Evolutionary conservation across 64 coral and sea anemone genomes (phyloP), one percentile per base, ranked within the genome.

Genomic region (Catalaphyllia jardinei): DNA sequence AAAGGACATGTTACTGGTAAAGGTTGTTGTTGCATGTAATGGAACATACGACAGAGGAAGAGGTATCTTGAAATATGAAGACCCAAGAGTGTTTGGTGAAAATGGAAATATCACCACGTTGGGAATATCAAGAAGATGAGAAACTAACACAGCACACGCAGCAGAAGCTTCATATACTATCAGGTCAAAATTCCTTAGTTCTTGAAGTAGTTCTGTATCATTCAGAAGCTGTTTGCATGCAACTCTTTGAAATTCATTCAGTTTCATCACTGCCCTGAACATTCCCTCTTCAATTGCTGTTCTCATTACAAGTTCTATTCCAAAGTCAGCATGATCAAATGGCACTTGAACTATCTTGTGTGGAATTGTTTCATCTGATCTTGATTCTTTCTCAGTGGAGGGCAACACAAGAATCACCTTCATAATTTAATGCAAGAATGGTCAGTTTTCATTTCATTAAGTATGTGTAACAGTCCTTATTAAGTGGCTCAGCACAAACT

Each of bases 1-100:
- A 57, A 89, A 89, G 14, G 35, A 76, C 92, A 93, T 93, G n/a
- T 74, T 77, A 57, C 71, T n/a, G 0, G 92, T 25, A 71, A 65
- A 82, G 2, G 12, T 28, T 15, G 78, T 74, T n/a, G n/a, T n/a
- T n/a, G n/a, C 27, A 73, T 20, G 2, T 28, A 31, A 22, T 11
- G 92, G 78, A 52, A 93, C 54, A 24, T 88, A 93, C 1, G 92
- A 93, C 0, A 77, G 31, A n/a, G 76, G 63, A 11, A 79, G 72
- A 0, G 62, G 46, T 13, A 79, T 17, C 55, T 42, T 55, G 13
- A 75, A n/a, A 15, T 15, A 62, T 25, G 27, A 30, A 13, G 13
- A 4, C 14, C 14, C 14, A 12, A 10, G 10, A 52, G 27, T 4
- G 12, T 30, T 82, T 11, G 92, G 92, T 3, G 92, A 25, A 22